A percentile compares a stretch with the other conserved stretches of the same genome.
These are phyloP conservation scores for Automeris io DNA, from an alignment of 2,888 invertebrate genomes.

Conservation along the genomic window DNA sequence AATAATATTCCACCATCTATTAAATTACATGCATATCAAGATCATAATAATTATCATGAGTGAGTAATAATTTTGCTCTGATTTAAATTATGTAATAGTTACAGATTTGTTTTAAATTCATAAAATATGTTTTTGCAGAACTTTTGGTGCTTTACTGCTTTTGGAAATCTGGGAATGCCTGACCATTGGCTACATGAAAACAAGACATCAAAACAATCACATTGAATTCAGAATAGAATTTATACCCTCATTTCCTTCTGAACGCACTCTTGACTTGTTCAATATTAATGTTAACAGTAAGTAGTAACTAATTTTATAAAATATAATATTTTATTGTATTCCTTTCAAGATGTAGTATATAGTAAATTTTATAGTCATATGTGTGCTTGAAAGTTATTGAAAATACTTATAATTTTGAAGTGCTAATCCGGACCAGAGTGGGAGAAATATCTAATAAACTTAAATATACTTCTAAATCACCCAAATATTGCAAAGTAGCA, in stretches of 20 bases:
- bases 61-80: constrained; percentile 35
- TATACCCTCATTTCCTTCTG: constrained; percentile 44
- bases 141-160: constrained; percentile 75
- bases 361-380: too few relatives aligned
- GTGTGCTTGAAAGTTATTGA: too few relatives aligned
- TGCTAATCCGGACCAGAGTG: too few relatives aligned
- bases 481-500: too few relatives aligned
- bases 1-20: constrained; percentile 63
- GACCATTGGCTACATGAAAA: constrained; percentile 46
- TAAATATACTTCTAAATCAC: too few relatives aligned
- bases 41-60: constrained; percentile 78
- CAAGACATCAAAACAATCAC: constrained; percentile 24
- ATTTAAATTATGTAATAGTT: background rate
- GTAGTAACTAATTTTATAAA: constrained; percentile 9
- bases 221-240: constrained; percentile 51
- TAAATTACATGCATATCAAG: constrained; percentile 73
- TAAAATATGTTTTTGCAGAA: constrained; percentile 36
- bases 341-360: too few relatives aligned
- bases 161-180: constrained; percentile 80
- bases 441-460: too few relatives aligned
- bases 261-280: constrained; percentile 44
- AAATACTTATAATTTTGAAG: too few relatives aligned
- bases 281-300: constrained; percentile 56
- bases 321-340: background rate
- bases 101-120: background rate